Base-by-base conservation (phyloP, 2,113 vertebrate species). In the Malaclemys terrapin region DNA sequence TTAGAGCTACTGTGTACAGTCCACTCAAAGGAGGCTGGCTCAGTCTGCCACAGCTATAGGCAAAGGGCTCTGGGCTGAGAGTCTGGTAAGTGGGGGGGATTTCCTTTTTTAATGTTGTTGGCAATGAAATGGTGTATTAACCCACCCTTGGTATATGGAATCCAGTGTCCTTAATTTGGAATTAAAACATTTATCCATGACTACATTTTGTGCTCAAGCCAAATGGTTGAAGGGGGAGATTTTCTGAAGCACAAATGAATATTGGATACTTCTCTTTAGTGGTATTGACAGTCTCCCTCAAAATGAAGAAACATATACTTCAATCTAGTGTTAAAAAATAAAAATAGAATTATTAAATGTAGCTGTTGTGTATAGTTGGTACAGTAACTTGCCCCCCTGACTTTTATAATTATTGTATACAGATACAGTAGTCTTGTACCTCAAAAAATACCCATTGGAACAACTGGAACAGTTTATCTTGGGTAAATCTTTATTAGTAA, bases 401-500 rank as follows among this genome's bases (percentile, higher is more conserved):
- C 25, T 75, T 42, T 75, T 45, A 24, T 42, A 38, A 72, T 22
- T 38, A 75, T 42, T 24, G 0, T 0, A 1, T 3, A 8, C 38
- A 4, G 38, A 42, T 4, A 5, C 38, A 2, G 72, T 38, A 22
- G 20, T 42, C 10, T 45, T 75, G 20, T 45, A 29, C 49, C 78
- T 12, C 69, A 8, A 16, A 38, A 65, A 20, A 20, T 45, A 75
- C n/a, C 22, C 6, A 25, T 12, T 45, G 20, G 38, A 12, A 42
- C 38, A 45, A 24, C 22, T 38, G 69, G 69, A 75, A 75, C n/a
- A 20, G 10, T 24, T 75, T 42, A 6, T 0, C 53, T 0, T 0
- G 31, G 31, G 2, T 0, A 5, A 72, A 1, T 0, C 72, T 5
- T 0, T 0, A 5, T 54, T 16, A 8, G 22, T 2, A 1, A 3